A percentile compares a stretch with the other conserved stretches of the same genome.
Evolutionary conservation across 2,888 invertebrate genomes (phyloP).

Genomic region (Iselma pallidipennis): DNA sequence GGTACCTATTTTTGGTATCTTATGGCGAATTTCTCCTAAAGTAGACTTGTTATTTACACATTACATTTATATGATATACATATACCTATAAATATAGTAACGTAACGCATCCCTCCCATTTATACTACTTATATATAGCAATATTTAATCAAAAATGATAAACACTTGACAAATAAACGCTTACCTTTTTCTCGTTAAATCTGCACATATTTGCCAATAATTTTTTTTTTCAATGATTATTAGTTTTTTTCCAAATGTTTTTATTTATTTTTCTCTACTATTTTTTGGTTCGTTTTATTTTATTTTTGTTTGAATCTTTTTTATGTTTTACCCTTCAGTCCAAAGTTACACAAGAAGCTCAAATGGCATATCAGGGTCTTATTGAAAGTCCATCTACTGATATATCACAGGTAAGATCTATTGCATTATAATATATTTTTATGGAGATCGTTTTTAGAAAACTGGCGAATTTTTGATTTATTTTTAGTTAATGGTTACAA

Average conservation of each 20-base stretch:
- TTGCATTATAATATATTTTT: neutral
- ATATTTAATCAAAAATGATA: constrained; percentile 2
- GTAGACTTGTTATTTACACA: neutral
- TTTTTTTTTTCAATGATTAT: too few relatives aligned
- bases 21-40: neutral
- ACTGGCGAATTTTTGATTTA: neutral
- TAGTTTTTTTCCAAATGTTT: too few relatives aligned
- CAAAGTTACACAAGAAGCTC: constrained; percentile 84
- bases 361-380: constrained; percentile 89
- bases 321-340: constrained; percentile 63
- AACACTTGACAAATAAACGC: neutral
- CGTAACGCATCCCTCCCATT: constrained; percentile 32
- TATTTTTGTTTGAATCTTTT: constrained; percentile 39
- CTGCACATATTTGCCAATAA: constrained; percentile 29
- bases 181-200: constrained; percentile 21
- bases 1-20: too few relatives aligned
- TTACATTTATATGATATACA: too few relatives aligned
- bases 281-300: constrained; percentile 38
- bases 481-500: constrained; percentile 53
- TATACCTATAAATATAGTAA: constrained; percentile 34
- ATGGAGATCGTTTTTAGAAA: neutral
- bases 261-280: constrained; percentile 28
- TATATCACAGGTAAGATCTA: constrained; percentile 48
- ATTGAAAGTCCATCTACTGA: constrained; percentile 68
- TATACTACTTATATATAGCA: constrained; percentile 2